These are phyloP conservation scores for Colistium nudipinnis DNA, from an alignment of 2,113 vertebrate genomes.

Conservation along the genomic window DNA sequence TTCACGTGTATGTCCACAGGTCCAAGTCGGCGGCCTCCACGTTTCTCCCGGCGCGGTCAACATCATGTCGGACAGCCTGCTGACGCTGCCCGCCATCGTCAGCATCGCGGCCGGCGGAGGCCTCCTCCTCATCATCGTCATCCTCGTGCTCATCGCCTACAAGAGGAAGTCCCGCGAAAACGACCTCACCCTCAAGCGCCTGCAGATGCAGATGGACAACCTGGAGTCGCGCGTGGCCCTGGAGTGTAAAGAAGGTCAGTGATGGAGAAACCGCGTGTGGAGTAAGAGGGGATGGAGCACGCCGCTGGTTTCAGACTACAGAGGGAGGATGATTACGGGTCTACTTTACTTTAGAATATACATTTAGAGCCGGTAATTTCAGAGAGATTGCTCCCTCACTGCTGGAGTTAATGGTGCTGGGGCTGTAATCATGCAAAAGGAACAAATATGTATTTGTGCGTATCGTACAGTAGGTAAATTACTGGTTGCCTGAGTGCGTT, in stretches of 20 bases:
- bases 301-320: not conserved
- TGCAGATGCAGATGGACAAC: constrained; percentile 99
- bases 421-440: constrained; percentile 29
- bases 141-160: constrained; percentile 98
- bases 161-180: constrained; percentile 97
- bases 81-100: constrained; percentile 95
- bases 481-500: constrained; percentile 13
- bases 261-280: not conserved
- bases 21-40: constrained; percentile 92
- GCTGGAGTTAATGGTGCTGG: not conserved
- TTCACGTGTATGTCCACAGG: constrained; percentile 74
- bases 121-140: constrained; percentile 96
- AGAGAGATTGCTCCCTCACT: constrained; percentile 16
- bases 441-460: constrained; percentile 23
- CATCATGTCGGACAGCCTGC: constrained; percentile 93
- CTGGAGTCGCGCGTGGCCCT: constrained; percentile 96
- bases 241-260: constrained; percentile 96
- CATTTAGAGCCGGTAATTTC: constrained; percentile 16
- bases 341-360: constrained; percentile 3
- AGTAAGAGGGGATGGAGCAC: not conserved
- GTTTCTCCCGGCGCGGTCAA: constrained; percentile 92
- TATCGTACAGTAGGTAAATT: constrained; percentile 17
- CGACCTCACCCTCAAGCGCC: constrained; percentile 95
- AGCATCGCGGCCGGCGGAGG: constrained; percentile 96
- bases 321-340: constrained; percentile 1